Conservation (phyloP, 2,888 invertebrate genomes). For the Lasioglossum malachurum region DNA sequence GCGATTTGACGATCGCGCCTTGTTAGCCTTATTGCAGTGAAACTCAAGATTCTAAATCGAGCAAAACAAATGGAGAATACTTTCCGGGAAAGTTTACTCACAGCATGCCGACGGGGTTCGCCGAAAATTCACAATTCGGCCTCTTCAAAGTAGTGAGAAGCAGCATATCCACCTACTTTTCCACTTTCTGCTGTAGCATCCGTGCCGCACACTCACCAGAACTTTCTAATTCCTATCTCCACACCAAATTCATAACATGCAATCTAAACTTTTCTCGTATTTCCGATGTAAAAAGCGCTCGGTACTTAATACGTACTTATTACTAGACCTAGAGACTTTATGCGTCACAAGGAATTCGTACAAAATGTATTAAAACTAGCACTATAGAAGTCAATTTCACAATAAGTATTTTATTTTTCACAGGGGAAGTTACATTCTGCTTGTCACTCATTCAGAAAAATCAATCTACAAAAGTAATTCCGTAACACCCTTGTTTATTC, state of each 20-base stretch:
- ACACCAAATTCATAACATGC: constrained; percentile 13
- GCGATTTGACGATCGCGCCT: not conserved
- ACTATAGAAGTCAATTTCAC: not conserved
- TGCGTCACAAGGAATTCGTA: not conserved
- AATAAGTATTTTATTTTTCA: not conserved
- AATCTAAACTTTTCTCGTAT: constrained; percentile 11
- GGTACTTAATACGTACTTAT: not conserved
- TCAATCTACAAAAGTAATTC: too few species aligned
- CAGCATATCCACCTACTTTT: constrained; percentile 8
- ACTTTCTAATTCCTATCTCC: constrained; percentile 15
- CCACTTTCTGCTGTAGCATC: not conserved
- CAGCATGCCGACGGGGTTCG: not conserved
- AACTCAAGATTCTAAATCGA: not conserved
- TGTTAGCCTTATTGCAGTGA: not conserved
- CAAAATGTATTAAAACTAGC: too few species aligned
- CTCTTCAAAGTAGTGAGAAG: not conserved
- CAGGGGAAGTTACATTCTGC: too few species aligned
- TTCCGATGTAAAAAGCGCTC: not conserved
- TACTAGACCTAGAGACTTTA: not conserved
- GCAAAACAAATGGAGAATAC: not conserved
- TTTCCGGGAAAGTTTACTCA: not conserved
- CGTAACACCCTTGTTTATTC: too few species aligned
- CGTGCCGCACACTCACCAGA: not conserved
- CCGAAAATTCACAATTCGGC: not conserved
- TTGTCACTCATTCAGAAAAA: too few species aligned